Evolutionary conservation across 2,888 invertebrate species (phyloP).

Genomic region (Pharmacophagus antenor): DNA sequence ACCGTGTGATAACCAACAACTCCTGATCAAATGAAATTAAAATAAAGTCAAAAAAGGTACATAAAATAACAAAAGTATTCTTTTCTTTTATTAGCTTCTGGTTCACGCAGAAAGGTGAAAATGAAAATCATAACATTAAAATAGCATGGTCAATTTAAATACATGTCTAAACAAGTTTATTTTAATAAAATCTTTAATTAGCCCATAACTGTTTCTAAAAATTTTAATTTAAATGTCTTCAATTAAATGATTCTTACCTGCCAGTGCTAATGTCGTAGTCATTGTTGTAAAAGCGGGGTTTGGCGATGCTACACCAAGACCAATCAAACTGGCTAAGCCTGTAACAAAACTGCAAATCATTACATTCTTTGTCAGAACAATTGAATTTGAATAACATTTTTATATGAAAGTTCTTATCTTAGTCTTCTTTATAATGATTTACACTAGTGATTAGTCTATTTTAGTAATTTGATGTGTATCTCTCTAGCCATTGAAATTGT

Average conservation of each 20-base stretch:
- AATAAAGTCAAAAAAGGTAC: neutral
- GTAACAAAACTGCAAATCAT: constrained; percentile 32
- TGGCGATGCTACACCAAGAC: constrained; percentile 88
- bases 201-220: too few species aligned
- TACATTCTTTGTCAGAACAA: constrained; percentile 4
- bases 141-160: too few species aligned
- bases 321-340: constrained; percentile 86
- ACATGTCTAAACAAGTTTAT: neutral
- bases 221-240: neutral
- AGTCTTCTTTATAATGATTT: too few species aligned
- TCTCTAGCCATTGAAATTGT: neutral
- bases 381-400: neutral
- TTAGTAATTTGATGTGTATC: neutral
- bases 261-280: constrained; percentile 91
- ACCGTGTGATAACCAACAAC: constrained; percentile 94
- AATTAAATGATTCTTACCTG: constrained; percentile 77
- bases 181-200: too few species aligned
- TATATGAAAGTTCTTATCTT: too few species aligned
- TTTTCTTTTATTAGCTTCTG: too few species aligned
- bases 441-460: too few species aligned
- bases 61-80: too few species aligned
- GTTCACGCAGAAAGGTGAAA: too few species aligned
- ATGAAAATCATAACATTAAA: too few species aligned
- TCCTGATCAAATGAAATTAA: constrained; percentile 56
- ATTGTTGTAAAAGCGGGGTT: constrained; percentile 92